These are phyloP conservation scores for Lemur catta DNA, from an alignment of 2,797 vertebrate species.

Conservation along the genomic window DNA sequence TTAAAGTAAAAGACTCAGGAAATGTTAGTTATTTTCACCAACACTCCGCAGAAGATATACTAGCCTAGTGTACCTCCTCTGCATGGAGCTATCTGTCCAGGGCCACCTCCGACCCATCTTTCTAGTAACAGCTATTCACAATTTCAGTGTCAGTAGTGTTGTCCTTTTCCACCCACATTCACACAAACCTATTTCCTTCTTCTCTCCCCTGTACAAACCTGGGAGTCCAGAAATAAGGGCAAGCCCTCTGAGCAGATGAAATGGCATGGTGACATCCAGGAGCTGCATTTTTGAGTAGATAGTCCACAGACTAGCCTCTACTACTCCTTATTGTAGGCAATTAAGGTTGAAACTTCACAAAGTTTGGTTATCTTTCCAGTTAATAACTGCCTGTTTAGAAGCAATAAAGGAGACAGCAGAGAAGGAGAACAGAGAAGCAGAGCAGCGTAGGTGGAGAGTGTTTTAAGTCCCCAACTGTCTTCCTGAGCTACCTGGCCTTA, in stretches of 20 bases:
- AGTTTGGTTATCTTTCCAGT: not conserved
- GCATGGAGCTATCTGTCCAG: not conserved
- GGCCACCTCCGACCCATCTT: not conserved
- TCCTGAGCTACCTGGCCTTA: not conserved
- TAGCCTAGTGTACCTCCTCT: not conserved
- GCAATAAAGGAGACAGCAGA: not conserved
- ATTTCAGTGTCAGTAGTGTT: too few species aligned
- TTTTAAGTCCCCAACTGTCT: not conserved
- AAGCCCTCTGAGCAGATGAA: not conserved
- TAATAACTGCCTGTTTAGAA: not conserved
- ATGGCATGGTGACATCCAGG: rapidly evolving
- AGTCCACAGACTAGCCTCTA: not conserved
- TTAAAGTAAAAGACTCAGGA: not conserved
- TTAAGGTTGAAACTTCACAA: not conserved
- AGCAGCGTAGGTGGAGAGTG: not conserved
- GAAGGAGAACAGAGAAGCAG: not conserved
- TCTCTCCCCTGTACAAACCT: not conserved
- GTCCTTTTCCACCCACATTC: not conserved
- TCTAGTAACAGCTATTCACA: not conserved
- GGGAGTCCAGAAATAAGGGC: not conserved
- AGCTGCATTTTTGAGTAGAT: not conserved
- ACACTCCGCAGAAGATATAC: not conserved
- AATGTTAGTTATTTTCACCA: not conserved
- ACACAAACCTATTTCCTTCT: not conserved
- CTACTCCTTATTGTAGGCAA: not conserved